Base-by-base conservation (phyloP, 2,888 invertebrate genomes). In the Drymonia ruficornis region DNA sequence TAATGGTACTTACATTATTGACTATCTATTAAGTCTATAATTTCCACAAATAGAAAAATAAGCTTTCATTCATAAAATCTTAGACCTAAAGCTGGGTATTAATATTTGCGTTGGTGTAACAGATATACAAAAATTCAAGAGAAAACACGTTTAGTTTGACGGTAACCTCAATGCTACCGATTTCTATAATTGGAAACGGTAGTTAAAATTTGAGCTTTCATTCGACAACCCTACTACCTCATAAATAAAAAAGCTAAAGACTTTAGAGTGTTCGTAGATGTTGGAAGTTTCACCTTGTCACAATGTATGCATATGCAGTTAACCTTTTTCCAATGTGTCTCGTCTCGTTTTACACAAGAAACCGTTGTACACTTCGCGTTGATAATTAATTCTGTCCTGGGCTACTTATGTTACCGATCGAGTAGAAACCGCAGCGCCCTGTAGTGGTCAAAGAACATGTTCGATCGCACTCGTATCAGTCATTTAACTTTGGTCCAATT, bases 361-460 rank as follows among this genome's bases (percentile, higher is more conserved):
- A 89, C 90, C 89, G 89, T 90, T 90, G 81, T 76, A 74, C 70
- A 76, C 74, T 78, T 78, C 78, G 76, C 71, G 74, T 63, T 71
- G 81, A 84, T 87, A 90, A 90, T 90, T 89, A 87, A 89, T 89
- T 87, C 87, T 78, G 84, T 85, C 86, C 85, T 87, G 88, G 63
- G 78, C 83, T 85, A 89, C 89, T 89, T 89, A 84, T 69, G 76
- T 86, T 84, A 82, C 83, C 76, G 77, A 69, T 78, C 70, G 73
- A 79, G 77, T 81, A 76, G 81, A 83, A 84, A 89, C 88, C 86
- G 79, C 88, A 87, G 73, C 71, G 81, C 81, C 82, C 81, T 78
- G 80, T 73, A 79, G 77, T 80, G 81, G 81, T 80, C 76, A 66
- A 76, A 79, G 81, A 83, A 86, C 83, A 84, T 75, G 84, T 82